Evolutionary conservation across 2,797 vertebrate species (phyloP), one percentile per base, ranked within the genome.

Genomic region (Monodelphis domestica): DNA sequence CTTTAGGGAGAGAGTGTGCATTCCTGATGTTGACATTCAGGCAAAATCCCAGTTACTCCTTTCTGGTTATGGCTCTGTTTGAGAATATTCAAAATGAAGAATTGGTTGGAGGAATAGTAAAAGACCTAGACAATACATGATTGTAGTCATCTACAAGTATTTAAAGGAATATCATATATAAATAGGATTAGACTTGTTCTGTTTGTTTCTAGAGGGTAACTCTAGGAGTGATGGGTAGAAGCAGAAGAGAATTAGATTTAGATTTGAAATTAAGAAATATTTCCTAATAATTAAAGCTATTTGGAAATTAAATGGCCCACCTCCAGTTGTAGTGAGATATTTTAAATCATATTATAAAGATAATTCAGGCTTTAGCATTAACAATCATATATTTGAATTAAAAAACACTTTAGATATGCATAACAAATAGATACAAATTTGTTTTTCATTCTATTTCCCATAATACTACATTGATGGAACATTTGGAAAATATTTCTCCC

Each of bases 381-480:
- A 59, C 11, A 59, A 59, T 57, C 0, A 57, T 30, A 63, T 63
- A 14, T n/a, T n/a, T 63, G 59, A 63, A 3, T 63, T 28, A 4
- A n/a, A n/a, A 59, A 63, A 63, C 33, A 63, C 33, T n/a, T 63
- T 24, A n/a, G 5, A n/a, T 63, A 63, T 63, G 59, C 63, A 5
- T n/a, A 70, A 70, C 59, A 70, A n/a, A 70, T 11, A 70, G 5
- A 70, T n/a, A n/a, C 15, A 70, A 70, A n/a, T 63, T n/a, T 63
- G 12, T 14, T 63, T 33, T 63, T n/a, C 57, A 63, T 70, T 70
- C 14, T 94, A 93, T 12, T 84, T 93, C 2, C 90, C 53, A 54
- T 57, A 38, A 70, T 14, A 50, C 88, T 95, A 70, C n/a, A 87
- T 57, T 57, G n/a, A 89, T 56, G 89, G 53, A 78, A 29, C 51